Evolutionary conservation across 2,797 vertebrate genomes (phyloP).

Genomic region (Chromobotia macracanthus): DNA sequence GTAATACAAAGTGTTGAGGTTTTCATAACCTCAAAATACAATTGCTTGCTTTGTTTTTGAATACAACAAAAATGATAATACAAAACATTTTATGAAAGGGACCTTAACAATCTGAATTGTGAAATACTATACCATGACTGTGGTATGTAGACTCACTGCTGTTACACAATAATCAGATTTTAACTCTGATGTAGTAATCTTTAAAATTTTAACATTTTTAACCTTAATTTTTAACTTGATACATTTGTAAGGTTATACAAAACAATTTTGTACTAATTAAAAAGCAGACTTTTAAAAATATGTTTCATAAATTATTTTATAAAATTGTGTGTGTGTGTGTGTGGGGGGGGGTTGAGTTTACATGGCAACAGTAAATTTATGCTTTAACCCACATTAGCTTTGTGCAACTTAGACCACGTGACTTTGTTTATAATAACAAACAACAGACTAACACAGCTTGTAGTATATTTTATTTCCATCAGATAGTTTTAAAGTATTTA

Average conservation of each 20-base stretch:
- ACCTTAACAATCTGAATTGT: slow-evolving; percentile 13
- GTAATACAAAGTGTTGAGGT: not conserved
- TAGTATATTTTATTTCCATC: not conserved
- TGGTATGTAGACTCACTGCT: too few relatives aligned
- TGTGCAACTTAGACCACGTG: not conserved
- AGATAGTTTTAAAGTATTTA: not conserved
- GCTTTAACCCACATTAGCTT: too few relatives aligned
- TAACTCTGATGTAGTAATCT: not conserved
- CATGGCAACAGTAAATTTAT: too few relatives aligned
- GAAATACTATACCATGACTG: not conserved
- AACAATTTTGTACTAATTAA: slow-evolving; percentile 12
- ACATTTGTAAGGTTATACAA: not conserved
- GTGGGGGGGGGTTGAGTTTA: too few relatives aligned
- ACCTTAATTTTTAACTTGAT: too few relatives aligned
- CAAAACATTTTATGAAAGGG: not conserved
- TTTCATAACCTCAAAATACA: not conserved
- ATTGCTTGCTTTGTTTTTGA: not conserved
- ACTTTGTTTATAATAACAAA: not conserved
- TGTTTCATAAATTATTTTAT: too few relatives aligned
- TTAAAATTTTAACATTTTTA: too few relatives aligned
- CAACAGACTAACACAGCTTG: not conserved
- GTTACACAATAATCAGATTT: not conserved
- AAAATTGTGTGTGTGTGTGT: too few relatives aligned
- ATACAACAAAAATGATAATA: not conserved
- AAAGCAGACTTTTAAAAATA: not conserved